phyloP scores from a whole-genome alignment of 2,113 vertebrate species.

The Ceratotherium simum region DNA sequence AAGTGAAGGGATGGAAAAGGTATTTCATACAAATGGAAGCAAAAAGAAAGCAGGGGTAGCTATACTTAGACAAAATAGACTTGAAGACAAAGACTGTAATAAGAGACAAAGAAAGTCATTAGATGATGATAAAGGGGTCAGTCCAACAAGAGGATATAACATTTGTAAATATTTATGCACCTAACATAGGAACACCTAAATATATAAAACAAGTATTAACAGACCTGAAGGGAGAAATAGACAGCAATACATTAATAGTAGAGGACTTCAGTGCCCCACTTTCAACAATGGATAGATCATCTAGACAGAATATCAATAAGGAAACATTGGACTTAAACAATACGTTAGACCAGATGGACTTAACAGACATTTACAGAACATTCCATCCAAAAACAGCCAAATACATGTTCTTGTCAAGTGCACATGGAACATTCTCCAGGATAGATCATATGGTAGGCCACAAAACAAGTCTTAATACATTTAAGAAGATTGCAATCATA shows the following conservation, averaged over 20 bases:
- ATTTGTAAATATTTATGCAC: background rate
- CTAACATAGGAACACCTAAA: background rate
- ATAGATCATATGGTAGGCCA: background rate
- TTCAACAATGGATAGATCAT: background rate
- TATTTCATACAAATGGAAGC: background rate
- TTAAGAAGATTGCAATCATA: background rate
- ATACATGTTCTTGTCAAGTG: background rate
- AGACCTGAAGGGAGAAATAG: background rate
- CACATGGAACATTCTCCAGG: background rate
- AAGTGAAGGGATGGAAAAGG: background rate
- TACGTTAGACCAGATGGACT: background rate
- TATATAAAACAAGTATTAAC: background rate
- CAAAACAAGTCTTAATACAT: background rate
- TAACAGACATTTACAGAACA: background rate
- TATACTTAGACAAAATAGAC: background rate
- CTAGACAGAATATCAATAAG: background rate
- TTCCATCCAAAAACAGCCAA: background rate
- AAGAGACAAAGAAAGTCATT: background rate
- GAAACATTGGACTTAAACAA: background rate
- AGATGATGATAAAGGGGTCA: background rate
- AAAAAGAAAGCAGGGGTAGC: background rate
- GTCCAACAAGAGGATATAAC: background rate
- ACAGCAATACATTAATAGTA: background rate
- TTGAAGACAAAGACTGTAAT: background rate
- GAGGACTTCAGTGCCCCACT: background rate